These are phyloP conservation scores for Phenganax stokvisi DNA, from an alignment of 92 coral and sea anemone species.

Conservation along the genomic window DNA sequence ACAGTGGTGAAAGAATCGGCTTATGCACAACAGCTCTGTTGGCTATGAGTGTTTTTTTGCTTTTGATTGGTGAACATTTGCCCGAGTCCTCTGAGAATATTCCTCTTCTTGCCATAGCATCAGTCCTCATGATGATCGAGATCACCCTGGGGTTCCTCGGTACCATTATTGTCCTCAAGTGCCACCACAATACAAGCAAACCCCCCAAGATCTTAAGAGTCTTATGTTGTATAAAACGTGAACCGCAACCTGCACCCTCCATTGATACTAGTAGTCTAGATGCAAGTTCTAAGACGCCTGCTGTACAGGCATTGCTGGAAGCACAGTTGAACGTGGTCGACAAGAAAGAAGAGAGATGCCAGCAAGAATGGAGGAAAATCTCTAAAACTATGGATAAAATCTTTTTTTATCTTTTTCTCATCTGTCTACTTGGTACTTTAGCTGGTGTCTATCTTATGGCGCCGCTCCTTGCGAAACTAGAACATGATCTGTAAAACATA, in stretches of 20 bases:
- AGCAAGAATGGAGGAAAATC: constrained; percentile 60
- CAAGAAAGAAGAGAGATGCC: constrained; percentile 40
- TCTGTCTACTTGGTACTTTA: constrained; percentile 12
- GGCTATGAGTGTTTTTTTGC: constrained; percentile 69
- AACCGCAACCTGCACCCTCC: background rate
- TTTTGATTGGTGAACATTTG: constrained; percentile 61
- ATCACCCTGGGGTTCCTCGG: constrained; percentile 59
- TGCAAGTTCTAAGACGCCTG: background rate
- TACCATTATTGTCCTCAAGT: constrained; percentile 55
- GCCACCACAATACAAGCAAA: constrained; percentile 31
- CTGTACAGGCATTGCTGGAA: constrained; percentile 27
- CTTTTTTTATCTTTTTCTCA: constrained; percentile 49
- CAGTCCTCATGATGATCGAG: constrained; percentile 55
- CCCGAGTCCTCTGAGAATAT: constrained; percentile 71
- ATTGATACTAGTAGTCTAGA: constrained; percentile 1
- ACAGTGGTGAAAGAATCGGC: constrained; percentile 82
- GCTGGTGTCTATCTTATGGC: constrained; percentile 40
- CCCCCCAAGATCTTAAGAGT: constrained; percentile 36
- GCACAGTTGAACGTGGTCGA: constrained; percentile 38
- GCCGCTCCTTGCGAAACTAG: constrained; percentile 19
- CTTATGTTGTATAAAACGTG: constrained; percentile 25
- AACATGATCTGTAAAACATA: constrained; percentile 14
- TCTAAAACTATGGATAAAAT: constrained; percentile 54
- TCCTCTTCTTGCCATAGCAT: constrained; percentile 61
- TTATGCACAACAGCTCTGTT: constrained; percentile 67